Conservation (phyloP, 2,888 invertebrate species). For the Drosophila neoperkinsi region DNA sequence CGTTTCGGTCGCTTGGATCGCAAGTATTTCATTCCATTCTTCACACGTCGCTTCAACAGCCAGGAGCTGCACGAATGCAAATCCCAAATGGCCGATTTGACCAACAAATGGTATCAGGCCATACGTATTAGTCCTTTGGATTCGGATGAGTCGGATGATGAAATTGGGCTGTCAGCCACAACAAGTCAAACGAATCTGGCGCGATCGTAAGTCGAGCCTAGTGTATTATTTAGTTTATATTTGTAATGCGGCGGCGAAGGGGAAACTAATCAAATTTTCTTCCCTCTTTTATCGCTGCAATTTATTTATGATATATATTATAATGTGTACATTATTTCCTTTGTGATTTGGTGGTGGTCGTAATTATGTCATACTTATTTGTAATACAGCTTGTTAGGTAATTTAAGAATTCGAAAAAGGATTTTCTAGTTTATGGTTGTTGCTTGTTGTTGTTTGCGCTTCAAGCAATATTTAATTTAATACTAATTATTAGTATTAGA, state of each 20-base stretch:
- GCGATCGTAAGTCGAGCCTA: constrained; percentile 52
- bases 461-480: constrained; percentile 32
- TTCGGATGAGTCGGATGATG: constrained; percentile 91
- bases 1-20: constrained; percentile 97
- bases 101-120: constrained; percentile 99
- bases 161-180: constrained; percentile 81
- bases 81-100: constrained; percentile 97
- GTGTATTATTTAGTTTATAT: background rate
- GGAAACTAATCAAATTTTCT: background rate
- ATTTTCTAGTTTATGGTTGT: constrained; percentile 4
- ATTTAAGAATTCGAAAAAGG: background rate
- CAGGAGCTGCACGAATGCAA: constrained; percentile 98
- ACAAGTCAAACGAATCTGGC: constrained; percentile 74
- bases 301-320: background rate
- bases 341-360: constrained; percentile 23
- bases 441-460: constrained; percentile 6
- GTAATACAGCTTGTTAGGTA: background rate
- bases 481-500: background rate
- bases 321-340: constrained; percentile 8
- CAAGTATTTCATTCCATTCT: constrained; percentile 97
- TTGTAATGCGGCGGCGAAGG: background rate
- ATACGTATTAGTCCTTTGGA: constrained; percentile 95
- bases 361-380: background rate
- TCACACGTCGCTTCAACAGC: constrained; percentile 97
- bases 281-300: background rate